phyloP scores from a whole-genome alignment of 1,140 invertebrate species.

The Epicauta chinensis region DNA sequence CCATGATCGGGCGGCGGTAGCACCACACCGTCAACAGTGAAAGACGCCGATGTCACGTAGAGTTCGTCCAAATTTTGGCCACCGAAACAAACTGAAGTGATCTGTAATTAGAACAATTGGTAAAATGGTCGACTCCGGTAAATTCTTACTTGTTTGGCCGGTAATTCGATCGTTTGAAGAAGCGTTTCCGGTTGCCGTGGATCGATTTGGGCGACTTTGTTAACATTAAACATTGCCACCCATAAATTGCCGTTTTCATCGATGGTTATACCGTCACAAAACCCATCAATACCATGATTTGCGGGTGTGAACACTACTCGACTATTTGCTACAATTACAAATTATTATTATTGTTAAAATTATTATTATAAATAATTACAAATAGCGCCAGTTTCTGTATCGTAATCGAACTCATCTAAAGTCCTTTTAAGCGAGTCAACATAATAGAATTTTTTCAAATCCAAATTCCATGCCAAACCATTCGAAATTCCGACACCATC shows the following conservation, averaged over 20 bases:
- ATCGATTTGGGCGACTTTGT: conserved; percentile 30
- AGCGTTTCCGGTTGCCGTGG: conserved; percentile 34
- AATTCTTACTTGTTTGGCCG: conserved; percentile 25
- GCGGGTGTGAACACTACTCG: conserved; percentile 23
- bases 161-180: conserved; percentile 24
- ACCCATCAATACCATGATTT: conserved; percentile 31
- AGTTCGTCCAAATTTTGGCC: conserved; percentile 66
- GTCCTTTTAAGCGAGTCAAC: conserved; percentile 61
- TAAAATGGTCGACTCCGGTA: neutral
- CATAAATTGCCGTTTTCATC: conserved; percentile 57
- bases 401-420: conserved; percentile 68
- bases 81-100: conserved; percentile 76
- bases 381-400: conserved; percentile 57
- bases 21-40: conserved; percentile 25
- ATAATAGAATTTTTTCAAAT: conserved; percentile 65
- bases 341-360: conserved; percentile 1
- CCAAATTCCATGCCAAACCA: conserved; percentile 69
- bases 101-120: conserved; percentile 36
- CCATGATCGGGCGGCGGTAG: conserved; percentile 30
- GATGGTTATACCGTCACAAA: conserved; percentile 64
- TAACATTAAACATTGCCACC: conserved; percentile 50
- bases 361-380: conserved; percentile 47
- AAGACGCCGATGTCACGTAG: conserved; percentile 62
- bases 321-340: conserved; percentile 25
- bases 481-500: conserved; percentile 64